Evolutionary conservation across 2,113 vertebrate species (phyloP), one percentile per base, ranked within the genome.

Genomic region (Hiodon alosoides): DNA sequence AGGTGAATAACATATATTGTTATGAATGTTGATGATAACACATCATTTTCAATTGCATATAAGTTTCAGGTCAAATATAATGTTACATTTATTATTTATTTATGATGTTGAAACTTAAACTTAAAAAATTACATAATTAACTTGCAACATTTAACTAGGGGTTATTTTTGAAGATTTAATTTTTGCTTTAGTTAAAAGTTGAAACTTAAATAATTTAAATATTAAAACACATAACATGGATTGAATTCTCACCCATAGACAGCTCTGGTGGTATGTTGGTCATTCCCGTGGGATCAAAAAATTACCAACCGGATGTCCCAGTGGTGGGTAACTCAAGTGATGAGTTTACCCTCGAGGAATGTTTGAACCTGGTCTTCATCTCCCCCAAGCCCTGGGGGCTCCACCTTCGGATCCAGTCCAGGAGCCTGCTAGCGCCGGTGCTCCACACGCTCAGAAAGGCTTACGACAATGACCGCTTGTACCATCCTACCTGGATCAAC

Each of bases 401-500:
- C 67, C 86, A 90, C 57, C 50, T 95, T 50, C 80, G 77, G 53
- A 73, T 93, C n/a, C 79, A 66, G 7, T 80, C 89, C 7, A 84
- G 79, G 1, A n/a, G 10, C 6, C 81, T 90, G 47, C 89, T 94
- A 10, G 79, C 80, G 16, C 83, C 79, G 0, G 79, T 90, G 0
- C 88, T 94, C 9, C 10, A 59, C 0, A 48, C 84, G 0, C 89
- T 94, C 62, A 80, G 77, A 0, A 68, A 54, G 2, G 78, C 84
- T 5, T 91, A 90, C 31, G 5, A 72, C 31, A 72, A 71, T 0
- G 80, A 86, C 61, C 51, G 17, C 8, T 88, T 95, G n/a, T 76
- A 83, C 71, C 75, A 83, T 58, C 93, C 93, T 0, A 82, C 91
- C 31, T 94, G 93, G 93, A 68, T 95, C 1, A 88, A 85, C 76